A percentile compares a stretch with the other conserved stretches of the same genome.
phyloP scores from a whole-genome alignment of 2,113 vertebrate species.

The Bos indicus region DNA sequence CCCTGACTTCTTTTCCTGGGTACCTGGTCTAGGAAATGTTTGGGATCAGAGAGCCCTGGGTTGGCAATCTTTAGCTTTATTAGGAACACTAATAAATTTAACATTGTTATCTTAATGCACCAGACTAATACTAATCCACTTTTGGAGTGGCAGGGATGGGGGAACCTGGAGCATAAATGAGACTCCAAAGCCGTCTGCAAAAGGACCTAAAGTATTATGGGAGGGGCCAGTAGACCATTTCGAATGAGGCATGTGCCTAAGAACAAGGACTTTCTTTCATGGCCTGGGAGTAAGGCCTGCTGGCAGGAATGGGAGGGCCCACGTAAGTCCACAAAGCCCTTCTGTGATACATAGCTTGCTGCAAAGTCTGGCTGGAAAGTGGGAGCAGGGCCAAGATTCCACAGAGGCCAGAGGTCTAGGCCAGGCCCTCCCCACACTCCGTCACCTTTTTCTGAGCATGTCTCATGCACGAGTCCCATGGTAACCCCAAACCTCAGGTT shows the following conservation, averaged over 20 bases:
- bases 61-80: background rate
- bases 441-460: background rate
- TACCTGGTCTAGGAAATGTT: background rate
- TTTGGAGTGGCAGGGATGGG: background rate
- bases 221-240: background rate
- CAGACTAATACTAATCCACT: background rate
- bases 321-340: conserved; percentile 28
- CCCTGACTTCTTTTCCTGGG: background rate
- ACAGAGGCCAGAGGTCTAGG: background rate
- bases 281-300: background rate
- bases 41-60: background rate
- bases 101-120: background rate
- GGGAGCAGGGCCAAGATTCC: conserved; percentile 38
- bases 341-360: conserved; percentile 32
- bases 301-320: conserved; percentile 11
- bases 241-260: background rate
- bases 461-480: background rate
- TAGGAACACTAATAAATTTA: background rate
- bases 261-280: conserved; percentile 58
- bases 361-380: conserved; percentile 39
- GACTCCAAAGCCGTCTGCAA: background rate
- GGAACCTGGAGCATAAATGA: background rate
- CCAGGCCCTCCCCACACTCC: background rate
- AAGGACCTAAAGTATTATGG: background rate
- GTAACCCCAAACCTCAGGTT: background rate